Conservation (phyloP, 2,888 invertebrate genomes). For the Oscheius sp. region DNA sequence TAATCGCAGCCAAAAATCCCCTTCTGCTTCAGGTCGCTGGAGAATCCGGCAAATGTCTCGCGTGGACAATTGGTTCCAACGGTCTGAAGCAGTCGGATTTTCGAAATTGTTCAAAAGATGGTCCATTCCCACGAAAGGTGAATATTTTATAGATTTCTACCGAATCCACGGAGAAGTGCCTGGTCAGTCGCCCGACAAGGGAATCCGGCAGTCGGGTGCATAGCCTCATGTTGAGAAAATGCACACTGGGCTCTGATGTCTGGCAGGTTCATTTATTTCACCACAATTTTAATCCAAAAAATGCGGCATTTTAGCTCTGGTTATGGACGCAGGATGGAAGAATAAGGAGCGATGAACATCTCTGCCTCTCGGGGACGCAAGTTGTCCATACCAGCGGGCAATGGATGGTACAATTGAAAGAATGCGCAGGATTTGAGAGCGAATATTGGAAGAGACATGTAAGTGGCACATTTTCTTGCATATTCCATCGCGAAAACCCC, state of each 20-base stretch:
- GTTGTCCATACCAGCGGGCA: constrained; percentile 51
- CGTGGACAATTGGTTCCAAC: constrained; percentile 14
- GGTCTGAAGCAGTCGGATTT: constrained; percentile 30
- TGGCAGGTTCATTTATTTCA: constrained; percentile 69
- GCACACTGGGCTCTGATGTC: constrained; percentile 72
- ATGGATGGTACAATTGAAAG: constrained; percentile 71
- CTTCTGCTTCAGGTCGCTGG: constrained; percentile 21
- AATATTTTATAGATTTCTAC: constrained; percentile 35
- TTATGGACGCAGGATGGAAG: constrained; percentile 63
- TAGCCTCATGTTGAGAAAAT: constrained; percentile 58
- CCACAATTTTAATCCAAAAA: background rate
- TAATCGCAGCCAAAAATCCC: background rate
- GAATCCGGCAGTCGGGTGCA: constrained; percentile 64
- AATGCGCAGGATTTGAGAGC: constrained; percentile 69
- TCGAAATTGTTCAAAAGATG: background rate
- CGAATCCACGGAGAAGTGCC: constrained; percentile 48
- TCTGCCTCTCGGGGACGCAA: constrained; percentile 62
- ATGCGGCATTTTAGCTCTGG: constrained; percentile 66
- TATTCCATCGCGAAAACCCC: too few species aligned
- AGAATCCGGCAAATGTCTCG: constrained; percentile 1
- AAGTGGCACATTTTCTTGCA: background rate
- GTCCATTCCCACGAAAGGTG: constrained; percentile 8
- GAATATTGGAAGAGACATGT: constrained; percentile 67
- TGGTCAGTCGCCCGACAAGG: constrained; percentile 64
- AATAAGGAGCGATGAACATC: constrained; percentile 71